A percentile compares a stretch with the other conserved stretches of the same genome.
Evolutionary conservation across 2,888 invertebrate genomes (phyloP).

Genomic region (Parnassius mnemosyne): DNA sequence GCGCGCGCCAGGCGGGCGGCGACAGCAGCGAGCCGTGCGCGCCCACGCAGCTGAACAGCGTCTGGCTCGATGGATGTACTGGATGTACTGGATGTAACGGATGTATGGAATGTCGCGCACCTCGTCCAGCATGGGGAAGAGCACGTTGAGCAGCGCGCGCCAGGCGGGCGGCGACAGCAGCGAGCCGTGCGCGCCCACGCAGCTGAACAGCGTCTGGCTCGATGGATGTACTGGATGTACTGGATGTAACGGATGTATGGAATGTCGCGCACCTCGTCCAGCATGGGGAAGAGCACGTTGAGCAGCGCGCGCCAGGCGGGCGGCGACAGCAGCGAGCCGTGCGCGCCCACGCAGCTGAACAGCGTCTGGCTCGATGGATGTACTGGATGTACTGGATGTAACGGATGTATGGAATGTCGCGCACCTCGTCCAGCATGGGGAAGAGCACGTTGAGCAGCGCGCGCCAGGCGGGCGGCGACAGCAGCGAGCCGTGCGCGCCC

Average conservation of each 20-base stretch:
- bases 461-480: conserved; percentile 96
- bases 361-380: no score
- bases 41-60: no score
- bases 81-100: no score
- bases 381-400: no score
- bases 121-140: conserved; percentile 96
- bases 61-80: no score
- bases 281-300: conserved; percentile 95
- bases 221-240: no score
- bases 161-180: conserved; percentile 93
- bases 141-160: conserved; percentile 95
- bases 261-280: conserved; percentile 83
- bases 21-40: conserved; percentile 47
- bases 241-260: no score
- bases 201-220: conserved; percentile 96
- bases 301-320: conserved; percentile 97
- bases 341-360: conserved; percentile 47
- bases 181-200: conserved; percentile 95
- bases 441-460: conserved; percentile 96
- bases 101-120: conserved; percentile 67
- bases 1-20: no score
- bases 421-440: conserved; percentile 95
- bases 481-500: conserved; percentile 94
- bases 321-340: no score
- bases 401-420: no score